Evolutionary conservation across 2,888 invertebrate species (phyloP), one percentile per base, ranked within the genome.

Genomic region (Carabus problematicus): DNA sequence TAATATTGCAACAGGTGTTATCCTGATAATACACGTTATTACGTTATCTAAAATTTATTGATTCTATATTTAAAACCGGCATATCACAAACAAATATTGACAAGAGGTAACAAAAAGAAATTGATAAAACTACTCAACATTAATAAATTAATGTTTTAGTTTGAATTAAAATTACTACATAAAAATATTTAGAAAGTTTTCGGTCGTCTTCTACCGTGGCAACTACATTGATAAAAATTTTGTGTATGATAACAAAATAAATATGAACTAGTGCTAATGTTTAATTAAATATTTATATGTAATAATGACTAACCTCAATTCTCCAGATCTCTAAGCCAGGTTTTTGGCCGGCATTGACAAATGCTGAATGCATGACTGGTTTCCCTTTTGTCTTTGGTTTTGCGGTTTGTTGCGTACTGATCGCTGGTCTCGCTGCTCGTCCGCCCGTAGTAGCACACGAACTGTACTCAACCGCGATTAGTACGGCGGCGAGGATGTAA

Each of bases 291-390:
- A 29, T 29, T 29, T 29, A 29, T 29, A 29, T 29, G 29, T 29
- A 29, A n/a, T 6, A 29, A 29, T 29, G 29, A 29, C 29, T 84
- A 79, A 93, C 93, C 87, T 94, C 93, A 71, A 94, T 89, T 78
- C 93, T 86, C 93, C 93, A 93, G 75, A 93, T 86, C 81, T 91
- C 89, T 0, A 92, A 75, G 0, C 93, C 93, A 6, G 88, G 85
- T 58, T 83, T 81, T 76, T 85, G 83, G 1, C 93, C 93, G 56
- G 91, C 88, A 72, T 87, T 87, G 68, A 83, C 86, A 78, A 94
- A 94, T 3, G 91, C 92, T 70, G 89, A 83, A 75, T 89, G 86
- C 52, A 52, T 52, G 52, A 52, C 18, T 29, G 29, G 29, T 29
- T 29, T 29, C 1, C 18, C 14, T 18, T 52, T 52, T 16, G 52